Conservation (phyloP, 1,140 invertebrate species). For the Drosophila tristis region DNA sequence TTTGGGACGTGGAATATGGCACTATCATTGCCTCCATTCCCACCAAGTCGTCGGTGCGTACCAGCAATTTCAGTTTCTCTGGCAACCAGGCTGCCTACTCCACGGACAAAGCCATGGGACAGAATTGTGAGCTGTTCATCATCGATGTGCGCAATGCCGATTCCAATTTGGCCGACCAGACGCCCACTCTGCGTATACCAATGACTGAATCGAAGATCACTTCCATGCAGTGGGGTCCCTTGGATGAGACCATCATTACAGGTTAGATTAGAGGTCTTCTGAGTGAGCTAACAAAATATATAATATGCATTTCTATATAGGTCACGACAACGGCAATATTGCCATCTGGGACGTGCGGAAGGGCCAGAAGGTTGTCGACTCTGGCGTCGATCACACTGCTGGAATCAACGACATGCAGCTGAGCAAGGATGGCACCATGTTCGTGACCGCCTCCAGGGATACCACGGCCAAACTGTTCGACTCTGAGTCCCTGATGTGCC, state of each 20-base stretch:
- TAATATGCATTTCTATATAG: conserved; percentile 30
- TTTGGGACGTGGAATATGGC: conserved; percentile 95
- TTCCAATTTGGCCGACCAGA: conserved; percentile 85
- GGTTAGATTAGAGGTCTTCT: conserved; percentile 75
- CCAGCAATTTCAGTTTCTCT: conserved; percentile 96
- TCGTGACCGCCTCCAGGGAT: conserved; percentile 98
- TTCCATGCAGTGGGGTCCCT: conserved; percentile 95
- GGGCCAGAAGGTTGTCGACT: conserved; percentile 91
- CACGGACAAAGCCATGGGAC: conserved; percentile 96
- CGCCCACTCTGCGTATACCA: conserved; percentile 87
- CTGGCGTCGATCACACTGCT: conserved; percentile 91
- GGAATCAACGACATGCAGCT: conserved; percentile 98
- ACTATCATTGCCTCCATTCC: conserved; percentile 90
- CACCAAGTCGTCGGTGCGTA: conserved; percentile 95
- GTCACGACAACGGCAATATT: conserved; percentile 97
- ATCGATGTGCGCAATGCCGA: conserved; percentile 92
- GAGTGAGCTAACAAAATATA: background rate
- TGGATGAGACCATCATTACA: conserved; percentile 96
- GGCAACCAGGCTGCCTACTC: conserved; percentile 96
- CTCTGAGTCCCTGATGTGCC: conserved; percentile 90
- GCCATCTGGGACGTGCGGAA: conserved; percentile 95
- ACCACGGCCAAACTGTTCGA: conserved; percentile 97
- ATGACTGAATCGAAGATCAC: conserved; percentile 93
- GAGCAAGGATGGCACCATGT: conserved; percentile 96
- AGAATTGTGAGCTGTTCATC: conserved; percentile 95